These are phyloP conservation scores for Drosophila setifemur DNA, from an alignment of 1,140 invertebrate species.

Conservation along the genomic window DNA sequence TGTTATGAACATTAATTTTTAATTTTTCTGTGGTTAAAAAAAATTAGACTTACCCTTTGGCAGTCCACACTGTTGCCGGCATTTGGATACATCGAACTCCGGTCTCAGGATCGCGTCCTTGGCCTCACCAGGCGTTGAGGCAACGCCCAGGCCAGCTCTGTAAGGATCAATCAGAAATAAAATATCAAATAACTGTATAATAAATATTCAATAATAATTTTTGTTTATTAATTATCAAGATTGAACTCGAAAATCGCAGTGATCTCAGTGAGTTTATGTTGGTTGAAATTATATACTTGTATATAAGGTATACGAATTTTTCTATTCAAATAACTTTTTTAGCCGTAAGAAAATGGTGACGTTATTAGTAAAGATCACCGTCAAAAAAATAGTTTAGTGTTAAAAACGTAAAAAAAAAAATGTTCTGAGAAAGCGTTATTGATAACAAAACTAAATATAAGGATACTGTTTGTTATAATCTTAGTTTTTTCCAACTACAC, in stretches of 20 bases:
- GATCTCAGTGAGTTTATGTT: too few relatives aligned
- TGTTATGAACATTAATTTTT: not conserved
- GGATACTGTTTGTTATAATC: too few relatives aligned
- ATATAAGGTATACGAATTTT: too few relatives aligned
- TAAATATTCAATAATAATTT: not conserved
- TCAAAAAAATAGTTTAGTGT: too few relatives aligned
- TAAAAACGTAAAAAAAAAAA: too few relatives aligned
- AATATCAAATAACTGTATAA: not conserved
- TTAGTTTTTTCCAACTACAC: too few relatives aligned
- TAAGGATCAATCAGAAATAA: conserved; percentile 1
- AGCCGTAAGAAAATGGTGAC: too few relatives aligned
- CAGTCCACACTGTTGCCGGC: conserved; percentile 64
- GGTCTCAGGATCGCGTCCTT: conserved; percentile 53
- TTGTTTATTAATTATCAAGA: not conserved
- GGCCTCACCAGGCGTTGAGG: conserved; percentile 41
- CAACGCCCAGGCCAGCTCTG: conserved; percentile 76
- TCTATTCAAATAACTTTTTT: too few relatives aligned
- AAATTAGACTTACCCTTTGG: conserved; percentile 56
- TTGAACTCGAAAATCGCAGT: not conserved
- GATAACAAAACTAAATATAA: too few relatives aligned
- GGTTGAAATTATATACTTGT: too few relatives aligned
- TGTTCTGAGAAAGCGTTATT: too few relatives aligned
- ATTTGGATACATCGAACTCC: conserved; percentile 56
- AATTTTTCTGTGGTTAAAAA: not conserved
- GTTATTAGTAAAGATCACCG: too few relatives aligned